Conservation (phyloP, 2,888 invertebrate genomes). For the Oxytorus armatus region DNA sequence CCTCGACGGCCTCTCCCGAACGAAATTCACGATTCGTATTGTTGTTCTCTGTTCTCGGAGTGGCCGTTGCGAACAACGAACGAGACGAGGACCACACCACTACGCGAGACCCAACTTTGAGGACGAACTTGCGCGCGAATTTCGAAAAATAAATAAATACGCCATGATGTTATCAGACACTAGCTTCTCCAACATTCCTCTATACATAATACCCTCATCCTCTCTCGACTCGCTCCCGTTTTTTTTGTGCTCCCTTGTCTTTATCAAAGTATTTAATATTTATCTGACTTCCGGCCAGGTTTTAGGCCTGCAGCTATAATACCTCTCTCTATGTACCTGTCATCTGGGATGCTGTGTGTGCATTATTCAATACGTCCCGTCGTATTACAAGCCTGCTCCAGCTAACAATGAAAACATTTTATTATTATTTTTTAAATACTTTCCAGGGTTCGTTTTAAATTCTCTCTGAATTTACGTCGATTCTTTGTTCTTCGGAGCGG, state of each 20-base stretch:
- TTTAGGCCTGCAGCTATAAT: too few relatives aligned
- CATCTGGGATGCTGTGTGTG: not conserved
- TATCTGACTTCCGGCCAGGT: slow-evolving; percentile 45
- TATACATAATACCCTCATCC: not conserved
- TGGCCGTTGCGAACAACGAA: slow-evolving; percentile 64
- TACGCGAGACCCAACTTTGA: slow-evolving; percentile 53
- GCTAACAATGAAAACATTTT: slow-evolving; percentile 44
- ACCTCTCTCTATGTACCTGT: not conserved
- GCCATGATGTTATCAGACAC: slow-evolving; percentile 27
- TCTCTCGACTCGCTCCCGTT: not conserved
- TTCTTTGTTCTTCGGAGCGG: not conserved
- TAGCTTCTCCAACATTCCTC: slow-evolving; percentile 5
- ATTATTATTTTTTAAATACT: slow-evolving; percentile 21
- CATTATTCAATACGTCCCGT: slow-evolving; percentile 41
- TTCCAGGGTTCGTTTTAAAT: slow-evolving; percentile 27
- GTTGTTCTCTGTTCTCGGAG: slow-evolving; percentile 76
- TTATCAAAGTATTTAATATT: slow-evolving; percentile 53
- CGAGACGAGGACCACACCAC: slow-evolving; percentile 60
- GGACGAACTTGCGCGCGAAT: slow-evolving; percentile 21
- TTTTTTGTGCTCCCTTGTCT: slow-evolving; percentile 29
- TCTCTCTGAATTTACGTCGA: slow-evolving; percentile 9
- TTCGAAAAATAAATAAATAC: slow-evolving; percentile 4
- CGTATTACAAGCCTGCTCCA: slow-evolving; percentile 17
- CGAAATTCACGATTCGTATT: slow-evolving; percentile 79
- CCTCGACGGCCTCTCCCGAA: slow-evolving; percentile 75